Percentiles rank a stretch among this genome's conserved stretches.
These are phyloP conservation scores for Sebastes steindachneri DNA, from an alignment of 2,797 vertebrate species.

Conservation along the genomic window DNA sequence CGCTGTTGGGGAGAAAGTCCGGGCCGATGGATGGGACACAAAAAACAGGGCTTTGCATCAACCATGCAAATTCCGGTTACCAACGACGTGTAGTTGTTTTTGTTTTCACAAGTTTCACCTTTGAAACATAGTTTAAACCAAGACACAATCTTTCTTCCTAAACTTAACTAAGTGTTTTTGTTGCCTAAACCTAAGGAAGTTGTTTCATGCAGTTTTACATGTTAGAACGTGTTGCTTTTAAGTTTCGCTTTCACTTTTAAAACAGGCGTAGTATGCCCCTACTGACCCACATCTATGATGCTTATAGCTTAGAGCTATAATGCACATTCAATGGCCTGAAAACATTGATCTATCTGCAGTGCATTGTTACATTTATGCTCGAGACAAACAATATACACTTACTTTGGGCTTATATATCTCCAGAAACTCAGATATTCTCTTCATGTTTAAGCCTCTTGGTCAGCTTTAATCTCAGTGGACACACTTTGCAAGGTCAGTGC, in stretches of 20 bases:
- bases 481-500: constrained; percentile 30
- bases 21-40: too few species aligned
- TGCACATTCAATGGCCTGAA: not conserved
- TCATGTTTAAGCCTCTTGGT: not conserved
- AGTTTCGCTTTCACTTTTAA: not conserved
- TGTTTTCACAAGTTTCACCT: not conserved
- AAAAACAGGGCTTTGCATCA: not conserved
- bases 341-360: constrained; percentile 1
- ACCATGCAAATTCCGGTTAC: too few species aligned
- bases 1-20: too few species aligned
- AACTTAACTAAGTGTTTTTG: not conserved
- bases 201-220: not conserved
- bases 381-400: not conserved
- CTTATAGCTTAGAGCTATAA: not conserved
- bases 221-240: too few species aligned
- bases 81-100: not conserved
- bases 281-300: not conserved
- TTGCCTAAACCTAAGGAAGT: not conserved
- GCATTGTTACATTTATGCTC: not conserved
- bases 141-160: not conserved
- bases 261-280: not conserved
- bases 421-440: not conserved
- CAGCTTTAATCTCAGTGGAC: constrained; percentile 7
- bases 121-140: not conserved
- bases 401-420: not conserved